Percentiles rank a stretch among this genome's conserved stretches.
These are phyloP conservation scores for Scopus umbretta DNA, from an alignment of 2,113 vertebrate genomes.

Conservation along the genomic window DNA sequence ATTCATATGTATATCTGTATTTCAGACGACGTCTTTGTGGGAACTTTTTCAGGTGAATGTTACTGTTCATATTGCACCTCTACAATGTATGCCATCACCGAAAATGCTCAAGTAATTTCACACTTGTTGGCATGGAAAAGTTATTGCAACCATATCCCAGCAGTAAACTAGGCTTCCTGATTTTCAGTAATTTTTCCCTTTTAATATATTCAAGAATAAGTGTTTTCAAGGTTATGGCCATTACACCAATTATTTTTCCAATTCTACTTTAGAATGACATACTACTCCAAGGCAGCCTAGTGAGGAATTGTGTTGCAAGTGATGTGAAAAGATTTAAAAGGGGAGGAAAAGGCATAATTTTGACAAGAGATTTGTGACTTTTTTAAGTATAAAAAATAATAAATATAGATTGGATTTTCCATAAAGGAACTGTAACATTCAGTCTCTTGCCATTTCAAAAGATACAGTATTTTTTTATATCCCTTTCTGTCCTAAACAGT, in stretches of 20 bases:
- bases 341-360: neutral
- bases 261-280: slow-evolving; percentile 27
- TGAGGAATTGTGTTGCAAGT: slow-evolving; percentile 6
- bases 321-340: neutral
- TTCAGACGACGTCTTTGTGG: neutral
- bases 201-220: slow-evolving; percentile 17
- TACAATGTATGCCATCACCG: neutral
- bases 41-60: neutral
- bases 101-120: neutral
- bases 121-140: neutral
- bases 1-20: neutral
- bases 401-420: neutral
- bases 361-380: slow-evolving; percentile 38
- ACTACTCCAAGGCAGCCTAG: neutral
- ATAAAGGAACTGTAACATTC: neutral
- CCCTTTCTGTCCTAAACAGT: slow-evolving; percentile 16
- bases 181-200: neutral
- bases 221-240: slow-evolving; percentile 37
- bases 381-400: neutral
- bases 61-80: neutral
- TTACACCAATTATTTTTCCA: slow-evolving; percentile 56
- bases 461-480: slow-evolving; percentile 20
- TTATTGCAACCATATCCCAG: neutral
- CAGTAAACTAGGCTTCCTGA: neutral
- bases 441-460: slow-evolving; percentile 40